Evolutionary conservation across 2,113 vertebrate species (phyloP), one percentile per base, ranked within the genome.

Genomic region (Pedionomus torquatus): DNA sequence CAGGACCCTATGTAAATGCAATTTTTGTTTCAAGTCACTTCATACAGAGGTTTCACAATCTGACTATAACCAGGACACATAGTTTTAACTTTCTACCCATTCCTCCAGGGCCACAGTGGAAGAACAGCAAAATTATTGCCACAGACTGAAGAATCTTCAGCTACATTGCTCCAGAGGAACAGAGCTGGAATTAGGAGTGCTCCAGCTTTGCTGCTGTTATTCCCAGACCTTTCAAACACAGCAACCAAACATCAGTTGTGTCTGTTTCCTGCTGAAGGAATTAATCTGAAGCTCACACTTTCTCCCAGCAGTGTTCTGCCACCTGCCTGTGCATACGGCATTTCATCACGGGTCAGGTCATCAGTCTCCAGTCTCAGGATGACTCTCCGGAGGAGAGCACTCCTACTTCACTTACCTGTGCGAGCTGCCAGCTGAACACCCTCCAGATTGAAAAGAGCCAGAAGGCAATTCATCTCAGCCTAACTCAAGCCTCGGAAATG

Each of bases 281-380:
- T 72, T 35, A 11, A 87, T 48, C 21, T 57, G 10, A 63, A 85
- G 11, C 18, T 79, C 76, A 26, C 33, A 10, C 20, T 72, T 79
- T 83, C 75, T 80, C 35, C 4, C 3, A 1, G 91, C 86, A 94
- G 79, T 9, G 0, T 83, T 94, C 93, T 95, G 95, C 93, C 96
- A 86, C 91, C 95, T 95, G 72, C 95, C 89, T 93, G 95, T 31
- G 54, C 83, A 44, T 3, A 1, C 74, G 66, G 87, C 90, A 72
- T 63, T 76, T 79, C 82, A 48, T 35, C 88, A 35, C 2, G 0
- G 7, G 31, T 49, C 14, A 10, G 49, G 39, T 23, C 72, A 94
- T 71, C 90, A 10, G 24, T 79, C 92, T 85, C 35, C 66, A 30
- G 75, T 2, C 30, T 41, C 84, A 24, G 80, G 76, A n/a, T 0